A percentile compares a stretch with the other conserved stretches of the same genome.
Conservation (phyloP, 2,888 invertebrate species). For the Steinernema scapterisci region DNA sequence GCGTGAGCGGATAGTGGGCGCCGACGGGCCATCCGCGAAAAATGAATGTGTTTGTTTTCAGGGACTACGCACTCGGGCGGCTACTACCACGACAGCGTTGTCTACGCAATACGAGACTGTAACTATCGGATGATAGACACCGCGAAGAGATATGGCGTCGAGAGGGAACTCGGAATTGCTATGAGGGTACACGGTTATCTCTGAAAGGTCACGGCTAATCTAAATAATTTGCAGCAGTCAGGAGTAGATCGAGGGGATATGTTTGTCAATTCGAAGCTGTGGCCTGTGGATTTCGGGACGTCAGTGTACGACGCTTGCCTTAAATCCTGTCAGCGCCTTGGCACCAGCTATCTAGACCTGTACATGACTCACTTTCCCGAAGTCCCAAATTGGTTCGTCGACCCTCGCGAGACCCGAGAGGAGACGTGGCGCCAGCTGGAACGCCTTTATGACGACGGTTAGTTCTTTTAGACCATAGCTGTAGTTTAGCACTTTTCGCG, state of each 20-base stretch:
- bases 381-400: conserved; percentile 62
- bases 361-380: conserved; percentile 69
- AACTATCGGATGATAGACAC: conserved; percentile 69
- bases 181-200: conserved; percentile 42
- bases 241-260: conserved; percentile 64
- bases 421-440: conserved; percentile 69
- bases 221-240: conserved; percentile 53
- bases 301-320: conserved; percentile 61
- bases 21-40: background rate
- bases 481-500: background rate
- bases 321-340: conserved; percentile 64
- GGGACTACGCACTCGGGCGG: conserved; percentile 70
- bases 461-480: background rate
- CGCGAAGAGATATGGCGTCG: conserved; percentile 69
- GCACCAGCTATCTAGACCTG: conserved; percentile 68
- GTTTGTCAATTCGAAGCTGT: conserved; percentile 68
- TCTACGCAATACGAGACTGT: conserved; percentile 67
- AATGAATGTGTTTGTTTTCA: conserved; percentile 39
- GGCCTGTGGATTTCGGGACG: conserved; percentile 68
- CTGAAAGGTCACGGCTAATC: too few species aligned
- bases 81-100: conserved; percentile 68
- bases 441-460: conserved; percentile 67
- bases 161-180: conserved; percentile 66
- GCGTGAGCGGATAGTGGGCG: background rate
- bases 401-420: conserved; percentile 50